Evolutionary conservation across 30 jellyfish, hydroid and myxozoan genomes (phyloP), one percentile per base, ranked within the genome.

Genomic region (Pseudorhiza aurosa): DNA sequence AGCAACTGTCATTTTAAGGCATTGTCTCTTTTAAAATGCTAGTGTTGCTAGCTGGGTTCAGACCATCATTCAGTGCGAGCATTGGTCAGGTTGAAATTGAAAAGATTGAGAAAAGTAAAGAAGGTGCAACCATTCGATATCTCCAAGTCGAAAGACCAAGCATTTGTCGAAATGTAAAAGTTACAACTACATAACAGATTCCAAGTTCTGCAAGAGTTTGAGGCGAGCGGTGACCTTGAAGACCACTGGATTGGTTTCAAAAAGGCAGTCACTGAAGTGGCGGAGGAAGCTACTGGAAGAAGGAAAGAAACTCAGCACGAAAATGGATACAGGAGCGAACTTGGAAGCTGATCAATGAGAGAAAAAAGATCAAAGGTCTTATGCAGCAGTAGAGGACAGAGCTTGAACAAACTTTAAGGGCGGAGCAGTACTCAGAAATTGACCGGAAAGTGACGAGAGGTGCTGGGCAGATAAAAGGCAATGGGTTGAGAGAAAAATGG

Each of bases 391-490:
- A 28, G 40, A 32, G 25, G 31, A 57, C 35, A 57, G 71, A 27
- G 32, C 40, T 25, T 25, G 51, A 29, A 28, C 26, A 32, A 28
- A 28, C 24, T 21, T 19, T 25, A 32, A 59, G 51, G 15, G 75
- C 21, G 15, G 51, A 29, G 30, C 29, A 12, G 22, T 59, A 59
- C 51, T 37, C 25, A 59, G 75, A 15, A 33, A 33, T 59, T 59
- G 75, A 59, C 9, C 14, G 75, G 45, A 59, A 32, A 59, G 75
- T 59, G 25, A 59, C 26, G 45, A 33, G 40, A 59, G 18, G 75
- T 59, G 75, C 30, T 19, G 75, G 17, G 75, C 75, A 18, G 75
- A 59, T 37, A 59, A 18, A 51, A 59, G 30, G 75, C 51, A 33
- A 28, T 28, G 40, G 75, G 36, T 59, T 47, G 51, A 59, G 75